Evolutionary conservation across 2,888 invertebrate species (phyloP), one percentile per base, ranked within the genome.

Genomic region (Ischnus inquisitorius): DNA sequence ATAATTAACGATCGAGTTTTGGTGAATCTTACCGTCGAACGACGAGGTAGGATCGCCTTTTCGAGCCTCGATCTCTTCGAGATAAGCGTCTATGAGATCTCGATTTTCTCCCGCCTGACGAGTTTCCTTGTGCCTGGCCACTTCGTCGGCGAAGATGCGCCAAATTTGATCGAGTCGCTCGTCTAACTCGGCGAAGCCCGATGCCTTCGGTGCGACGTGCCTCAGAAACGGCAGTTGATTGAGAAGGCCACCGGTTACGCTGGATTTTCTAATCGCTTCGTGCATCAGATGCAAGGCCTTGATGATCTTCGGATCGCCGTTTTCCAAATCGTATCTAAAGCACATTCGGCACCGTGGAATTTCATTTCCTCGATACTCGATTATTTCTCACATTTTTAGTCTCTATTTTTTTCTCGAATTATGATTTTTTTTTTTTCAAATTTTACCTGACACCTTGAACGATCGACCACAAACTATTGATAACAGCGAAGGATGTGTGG

Each of bases 401-500:
- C n/a, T n/a, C n/a, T n/a, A n/a, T n/a, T n/a, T n/a, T n/a, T n/a
- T n/a, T n/a, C n/a, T n/a, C n/a, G n/a, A n/a, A n/a, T n/a, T n/a
- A n/a, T 22, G 1, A 19, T 65, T 64, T 51, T 16, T 12, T 41
- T 34, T 46, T 51, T 16, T 12, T 41, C 19, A 34, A 54, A n/a
- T 22, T 65, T 64, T 22, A 92, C 93, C 96, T 94, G 91, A 94
- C 93, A 90, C 96, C 96, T 82, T 96, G 96, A 72, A 96, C 94
- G 91, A 96, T 95, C 48, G 95, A 95, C 97, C 97, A 97, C 34
- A 97, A 90, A 14, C 95, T 95, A 91, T 97, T 97, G 86, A 97
- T 92, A 3, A 96, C 95, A 12, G 92, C 91, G 6, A 90, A 62
- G 0, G 89, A 85, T 0, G 95, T 94, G 48, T 95, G 93, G 80